Evolutionary conservation across 2,797 vertebrate genomes (phyloP).

Genomic region (Falco berigora): DNA sequence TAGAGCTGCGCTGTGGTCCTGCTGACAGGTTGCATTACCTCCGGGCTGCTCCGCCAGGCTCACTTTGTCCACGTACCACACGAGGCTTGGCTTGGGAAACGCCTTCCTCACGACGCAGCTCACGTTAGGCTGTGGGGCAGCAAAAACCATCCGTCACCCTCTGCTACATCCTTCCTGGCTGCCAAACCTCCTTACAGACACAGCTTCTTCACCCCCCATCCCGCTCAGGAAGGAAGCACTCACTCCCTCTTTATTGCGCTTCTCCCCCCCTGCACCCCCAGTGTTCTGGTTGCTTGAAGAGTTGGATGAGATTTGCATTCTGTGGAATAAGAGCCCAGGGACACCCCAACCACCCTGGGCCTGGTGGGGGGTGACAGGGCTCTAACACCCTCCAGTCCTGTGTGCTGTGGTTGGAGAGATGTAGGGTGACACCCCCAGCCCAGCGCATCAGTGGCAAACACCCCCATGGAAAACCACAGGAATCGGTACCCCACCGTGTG

Average conservation of each 20-base stretch:
- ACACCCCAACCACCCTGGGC: fast-evolving
- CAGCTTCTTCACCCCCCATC: not conserved
- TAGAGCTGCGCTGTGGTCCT: not conserved
- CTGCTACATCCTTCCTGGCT: not conserved
- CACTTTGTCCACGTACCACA: constrained; percentile 20
- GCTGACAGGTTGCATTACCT: constrained; percentile 39
- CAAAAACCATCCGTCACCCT: not conserved
- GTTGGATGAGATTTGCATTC: too few relatives aligned
- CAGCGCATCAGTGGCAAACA: not conserved
- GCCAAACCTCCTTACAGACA: not conserved
- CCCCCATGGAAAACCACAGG: not conserved
- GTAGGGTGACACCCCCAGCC: not conserved
- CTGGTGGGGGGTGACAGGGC: too few relatives aligned
- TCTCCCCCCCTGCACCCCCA: not conserved
- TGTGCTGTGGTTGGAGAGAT: not conserved
- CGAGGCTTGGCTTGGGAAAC: constrained; percentile 62
- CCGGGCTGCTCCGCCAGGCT: not conserved
- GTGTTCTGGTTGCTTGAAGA: not conserved
- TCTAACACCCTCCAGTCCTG: not conserved
- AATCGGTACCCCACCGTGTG: not conserved
- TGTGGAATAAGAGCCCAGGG: not conserved
- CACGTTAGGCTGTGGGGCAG: constrained; percentile 27
- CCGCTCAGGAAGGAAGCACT: not conserved
- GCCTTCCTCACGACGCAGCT: constrained; percentile 60
- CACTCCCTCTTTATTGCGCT: not conserved